A percentile compares a stretch with the other conserved stretches of the same genome.
Evolutionary conservation across 2,797 vertebrate species (phyloP).

Genomic region (Denticeps clupeoides): DNA sequence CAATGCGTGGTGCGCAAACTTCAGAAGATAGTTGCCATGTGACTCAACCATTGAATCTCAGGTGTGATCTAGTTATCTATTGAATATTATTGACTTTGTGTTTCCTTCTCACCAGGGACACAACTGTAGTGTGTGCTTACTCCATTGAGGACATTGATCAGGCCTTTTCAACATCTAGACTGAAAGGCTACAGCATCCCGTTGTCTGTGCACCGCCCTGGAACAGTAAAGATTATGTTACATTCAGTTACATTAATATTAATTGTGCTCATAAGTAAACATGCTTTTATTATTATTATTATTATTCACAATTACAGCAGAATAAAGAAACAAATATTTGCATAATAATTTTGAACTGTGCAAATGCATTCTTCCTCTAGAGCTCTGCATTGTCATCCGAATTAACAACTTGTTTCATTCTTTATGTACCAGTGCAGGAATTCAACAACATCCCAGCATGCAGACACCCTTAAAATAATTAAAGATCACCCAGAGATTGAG

Average conservation of each 20-base stretch:
- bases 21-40: too few species aligned
- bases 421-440: too few species aligned
- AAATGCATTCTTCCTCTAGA: too few species aligned
- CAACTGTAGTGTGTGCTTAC: conserved; percentile 68
- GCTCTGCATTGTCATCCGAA: too few species aligned
- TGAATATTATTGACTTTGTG: conserved; percentile 3
- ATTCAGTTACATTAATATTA: too few species aligned
- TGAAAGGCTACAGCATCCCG: conserved; percentile 54
- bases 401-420: too few species aligned
- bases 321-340: too few species aligned
- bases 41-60: not conserved
- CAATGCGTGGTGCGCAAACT: conserved; percentile 63
- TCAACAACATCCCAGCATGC: conserved; percentile 39
- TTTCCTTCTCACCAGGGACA: conserved; percentile 59
- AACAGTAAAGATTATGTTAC: too few species aligned
- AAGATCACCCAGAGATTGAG: conserved; percentile 67
- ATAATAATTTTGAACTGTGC: too few species aligned
- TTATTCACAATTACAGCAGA: too few species aligned
- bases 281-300: too few species aligned
- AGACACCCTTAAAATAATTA: conserved; percentile 57
- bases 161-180: conserved; percentile 58
- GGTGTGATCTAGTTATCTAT: not conserved
- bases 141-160: conserved; percentile 62
- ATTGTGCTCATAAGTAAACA: too few species aligned
- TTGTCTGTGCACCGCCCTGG: conserved; percentile 52